These are phyloP conservation scores for Habroteleia sp. DNA, from an alignment of 2,888 invertebrate species.

Conservation along the genomic window DNA sequence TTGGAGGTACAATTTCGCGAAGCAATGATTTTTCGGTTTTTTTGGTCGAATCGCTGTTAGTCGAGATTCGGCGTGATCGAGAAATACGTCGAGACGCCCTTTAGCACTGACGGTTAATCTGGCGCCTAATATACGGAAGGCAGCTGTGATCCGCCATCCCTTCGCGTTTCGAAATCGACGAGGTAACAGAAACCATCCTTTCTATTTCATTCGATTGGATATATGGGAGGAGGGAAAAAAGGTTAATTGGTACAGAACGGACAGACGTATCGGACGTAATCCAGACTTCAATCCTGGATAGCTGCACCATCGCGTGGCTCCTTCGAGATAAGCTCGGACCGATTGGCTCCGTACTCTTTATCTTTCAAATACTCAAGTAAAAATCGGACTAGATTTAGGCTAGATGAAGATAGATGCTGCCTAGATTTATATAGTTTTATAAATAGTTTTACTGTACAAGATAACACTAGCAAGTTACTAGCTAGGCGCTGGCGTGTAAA, in stretches of 20 bases:
- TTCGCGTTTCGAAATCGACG: constrained; percentile 60
- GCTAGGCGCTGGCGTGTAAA: no score
- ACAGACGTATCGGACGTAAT: constrained; percentile 72
- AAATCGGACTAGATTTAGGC: no score
- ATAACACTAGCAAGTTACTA: no score
- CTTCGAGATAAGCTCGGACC: constrained; percentile 48
- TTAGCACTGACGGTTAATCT: constrained; percentile 75
- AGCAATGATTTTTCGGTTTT: constrained; percentile 50
- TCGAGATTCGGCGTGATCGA: constrained; percentile 59
- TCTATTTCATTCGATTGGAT: constrained; percentile 73
- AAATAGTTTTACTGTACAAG: no score
- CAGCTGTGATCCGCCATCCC: constrained; percentile 66
- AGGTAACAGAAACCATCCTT: constrained; percentile 70
- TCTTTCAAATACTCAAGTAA: constrained; percentile 39
- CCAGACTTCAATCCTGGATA: constrained; percentile 62
- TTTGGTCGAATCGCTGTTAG: constrained; percentile 45
- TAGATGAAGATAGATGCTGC: no score
- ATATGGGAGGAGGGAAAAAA: constrained; percentile 67
- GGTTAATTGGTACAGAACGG: constrained; percentile 74
- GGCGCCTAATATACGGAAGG: constrained; percentile 72
- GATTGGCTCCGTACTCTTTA: constrained; percentile 52
- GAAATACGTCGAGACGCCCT: constrained; percentile 68
- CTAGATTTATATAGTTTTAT: no score
- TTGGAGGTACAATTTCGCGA: constrained; percentile 59
- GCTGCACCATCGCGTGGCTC: constrained; percentile 37